Evolutionary conservation across 1,140 invertebrate genomes (phyloP).

Genomic region (Argopecten irradians): DNA sequence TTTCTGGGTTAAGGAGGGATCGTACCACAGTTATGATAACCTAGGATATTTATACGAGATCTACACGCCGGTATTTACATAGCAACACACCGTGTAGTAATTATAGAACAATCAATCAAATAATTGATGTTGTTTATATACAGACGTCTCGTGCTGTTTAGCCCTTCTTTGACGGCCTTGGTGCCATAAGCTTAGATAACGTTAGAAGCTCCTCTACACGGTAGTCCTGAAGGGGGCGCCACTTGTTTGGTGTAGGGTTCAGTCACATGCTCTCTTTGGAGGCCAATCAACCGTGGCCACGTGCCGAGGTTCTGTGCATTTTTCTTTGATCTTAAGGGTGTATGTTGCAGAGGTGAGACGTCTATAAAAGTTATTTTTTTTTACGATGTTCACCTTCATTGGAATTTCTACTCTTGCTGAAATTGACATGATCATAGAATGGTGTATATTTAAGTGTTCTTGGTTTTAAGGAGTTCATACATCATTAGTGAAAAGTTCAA

Average conservation of each 20-base stretch:
- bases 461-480: too few relatives aligned
- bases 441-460: too few relatives aligned
- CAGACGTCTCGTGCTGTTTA: background rate
- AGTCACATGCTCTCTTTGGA: background rate
- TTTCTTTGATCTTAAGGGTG: background rate
- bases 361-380: background rate
- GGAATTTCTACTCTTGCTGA: background rate
- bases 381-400: background rate
- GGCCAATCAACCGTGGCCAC: background rate
- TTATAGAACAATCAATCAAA: background rate
- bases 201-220: background rate
- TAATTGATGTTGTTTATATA: background rate
- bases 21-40: background rate
- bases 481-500: too few relatives aligned
- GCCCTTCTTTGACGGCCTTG: background rate
- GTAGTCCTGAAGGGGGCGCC: background rate
- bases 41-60: background rate
- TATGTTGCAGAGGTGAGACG: background rate
- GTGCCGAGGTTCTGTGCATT: background rate
- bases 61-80: background rate
- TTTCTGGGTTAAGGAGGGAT: background rate
- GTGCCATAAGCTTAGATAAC: background rate
- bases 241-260: background rate
- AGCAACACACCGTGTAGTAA: background rate
- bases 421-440: background rate